Percentiles rank a stretch among this genome's conserved stretches.
Conservation (phyloP, 2,797 vertebrate species). For the Gephyroberyx darwinii region DNA sequence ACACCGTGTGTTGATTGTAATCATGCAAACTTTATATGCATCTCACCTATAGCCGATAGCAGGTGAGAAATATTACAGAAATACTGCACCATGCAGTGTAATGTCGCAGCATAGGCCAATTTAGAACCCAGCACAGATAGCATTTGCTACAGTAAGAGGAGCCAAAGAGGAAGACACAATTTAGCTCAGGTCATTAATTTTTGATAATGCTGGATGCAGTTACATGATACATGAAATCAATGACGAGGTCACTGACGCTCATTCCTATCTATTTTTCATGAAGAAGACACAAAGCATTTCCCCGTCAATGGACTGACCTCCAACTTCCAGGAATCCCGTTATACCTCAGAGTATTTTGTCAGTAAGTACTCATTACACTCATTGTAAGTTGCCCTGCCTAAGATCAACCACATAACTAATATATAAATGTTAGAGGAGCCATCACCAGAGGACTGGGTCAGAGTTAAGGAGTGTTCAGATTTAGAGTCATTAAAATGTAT, state of each 20-base stretch:
- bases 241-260: constrained; percentile 73
- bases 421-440: constrained; percentile 25
- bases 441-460: constrained; percentile 7
- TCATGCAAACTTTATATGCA: not conserved
- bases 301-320: constrained; percentile 90
- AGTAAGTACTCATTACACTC: constrained; percentile 87
- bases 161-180: constrained; percentile 71
- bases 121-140: constrained; percentile 40
- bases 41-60: not conserved
- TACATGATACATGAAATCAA: constrained; percentile 80
- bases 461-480: not conserved
- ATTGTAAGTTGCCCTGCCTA: constrained; percentile 24
- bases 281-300: constrained; percentile 95
- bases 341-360: constrained; percentile 98
- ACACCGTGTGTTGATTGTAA: not conserved
- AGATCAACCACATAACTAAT: constrained; percentile 9
- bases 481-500: too few relatives aligned
- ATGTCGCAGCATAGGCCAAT: constrained; percentile 26
- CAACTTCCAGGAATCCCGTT: constrained; percentile 94
- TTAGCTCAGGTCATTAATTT: constrained; percentile 76
- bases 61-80: not conserved
- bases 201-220: constrained; percentile 77
- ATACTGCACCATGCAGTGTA: not conserved
- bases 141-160: constrained; percentile 67
- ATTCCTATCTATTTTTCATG: constrained; percentile 76